These are phyloP conservation scores for Microplitis mediator DNA, from an alignment of 1,140 invertebrate genomes.

Conservation along the genomic window DNA sequence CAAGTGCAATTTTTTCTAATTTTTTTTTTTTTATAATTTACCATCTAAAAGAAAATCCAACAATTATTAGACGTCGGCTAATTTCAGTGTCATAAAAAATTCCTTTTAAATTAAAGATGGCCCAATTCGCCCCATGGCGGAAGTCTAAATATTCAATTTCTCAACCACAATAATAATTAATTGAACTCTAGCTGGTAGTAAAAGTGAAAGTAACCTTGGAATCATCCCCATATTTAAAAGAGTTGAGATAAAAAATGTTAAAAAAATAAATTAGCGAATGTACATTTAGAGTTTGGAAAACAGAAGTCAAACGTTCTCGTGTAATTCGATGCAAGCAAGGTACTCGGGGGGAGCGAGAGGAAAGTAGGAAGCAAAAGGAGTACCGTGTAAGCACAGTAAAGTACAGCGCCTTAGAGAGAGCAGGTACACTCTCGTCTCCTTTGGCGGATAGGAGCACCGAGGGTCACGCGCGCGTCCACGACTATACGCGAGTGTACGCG, in stretches of 20 bases:
- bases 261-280: neutral
- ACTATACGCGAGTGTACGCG: neutral
- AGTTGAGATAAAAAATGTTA: neutral
- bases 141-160: too few relatives aligned
- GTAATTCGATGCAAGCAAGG: constrained; percentile 20
- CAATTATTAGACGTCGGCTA: too few relatives aligned
- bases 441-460: constrained; percentile 11
- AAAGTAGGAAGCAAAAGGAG: constrained; percentile 1
- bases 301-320: constrained; percentile 16
- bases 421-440: constrained; percentile 19
- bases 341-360: neutral
- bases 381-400: constrained; percentile 20
- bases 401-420: constrained; percentile 1
- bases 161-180: too few relatives aligned
- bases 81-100: too few relatives aligned
- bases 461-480: constrained; percentile 11
- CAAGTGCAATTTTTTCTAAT: too few relatives aligned
- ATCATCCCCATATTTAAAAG: too few relatives aligned
- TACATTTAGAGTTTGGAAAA: neutral
- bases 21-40: too few relatives aligned
- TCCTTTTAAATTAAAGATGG: too few relatives aligned
- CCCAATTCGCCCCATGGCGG: too few relatives aligned
- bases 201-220: too few relatives aligned
- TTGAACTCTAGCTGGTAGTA: too few relatives aligned
- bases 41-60: too few relatives aligned